These are phyloP conservation scores for Aproaerema taeniolella DNA, from an alignment of 2,888 invertebrate species.

Conservation along the genomic window DNA sequence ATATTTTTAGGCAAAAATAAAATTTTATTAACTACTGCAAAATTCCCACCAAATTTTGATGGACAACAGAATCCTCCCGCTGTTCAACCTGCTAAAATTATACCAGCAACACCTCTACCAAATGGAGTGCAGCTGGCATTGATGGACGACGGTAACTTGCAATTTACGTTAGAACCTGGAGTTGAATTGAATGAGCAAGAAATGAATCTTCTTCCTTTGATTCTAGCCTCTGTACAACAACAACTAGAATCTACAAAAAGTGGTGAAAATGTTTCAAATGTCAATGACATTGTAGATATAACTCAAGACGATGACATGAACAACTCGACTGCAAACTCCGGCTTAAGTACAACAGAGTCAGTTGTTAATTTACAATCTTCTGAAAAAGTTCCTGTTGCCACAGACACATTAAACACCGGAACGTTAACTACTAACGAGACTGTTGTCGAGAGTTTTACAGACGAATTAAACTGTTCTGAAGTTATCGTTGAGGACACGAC, in stretches of 20 bases:
- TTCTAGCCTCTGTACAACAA: slow-evolving; percentile 34
- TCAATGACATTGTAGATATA: background rate
- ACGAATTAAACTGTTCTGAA: too few species aligned
- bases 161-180: slow-evolving; percentile 29
- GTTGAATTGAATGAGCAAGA: slow-evolving; percentile 24
- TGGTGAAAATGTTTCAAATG: slow-evolving; percentile 15
- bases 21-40: slow-evolving; percentile 53
- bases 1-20: slow-evolving; percentile 53
- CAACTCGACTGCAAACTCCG: too few species aligned
- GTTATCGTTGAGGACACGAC: too few species aligned
- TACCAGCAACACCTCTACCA: slow-evolving; percentile 23
- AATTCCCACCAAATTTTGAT: slow-evolving; percentile 21
- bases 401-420: too few species aligned
- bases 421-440: too few species aligned
- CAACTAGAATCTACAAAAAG: too few species aligned
- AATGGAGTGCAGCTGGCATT: slow-evolving; percentile 35
- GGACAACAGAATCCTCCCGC: too few species aligned
- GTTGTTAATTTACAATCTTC: too few species aligned
- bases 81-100: background rate
- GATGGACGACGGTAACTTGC: slow-evolving; percentile 32
- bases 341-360: too few species aligned
- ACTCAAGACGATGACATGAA: too few species aligned
- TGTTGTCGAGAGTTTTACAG: too few species aligned
- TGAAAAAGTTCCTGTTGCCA: too few species aligned
- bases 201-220: slow-evolving; percentile 27